phyloP scores from a whole-genome alignment of 1,140 invertebrate genomes.

The Megalopta genalis region DNA sequence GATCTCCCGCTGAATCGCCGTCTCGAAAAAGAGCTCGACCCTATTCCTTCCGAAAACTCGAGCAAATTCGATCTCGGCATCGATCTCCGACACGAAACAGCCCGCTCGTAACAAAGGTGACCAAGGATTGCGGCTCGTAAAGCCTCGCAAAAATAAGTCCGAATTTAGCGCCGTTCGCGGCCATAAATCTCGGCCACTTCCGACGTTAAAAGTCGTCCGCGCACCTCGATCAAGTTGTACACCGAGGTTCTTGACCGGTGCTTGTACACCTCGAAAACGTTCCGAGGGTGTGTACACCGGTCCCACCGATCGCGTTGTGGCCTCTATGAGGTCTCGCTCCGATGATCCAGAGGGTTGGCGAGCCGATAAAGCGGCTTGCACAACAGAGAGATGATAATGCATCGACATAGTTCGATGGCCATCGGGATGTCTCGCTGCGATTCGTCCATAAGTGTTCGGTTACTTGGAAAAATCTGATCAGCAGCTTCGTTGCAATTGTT shows the following conservation, averaged over 20 bases:
- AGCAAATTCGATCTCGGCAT: slow-evolving; percentile 1
- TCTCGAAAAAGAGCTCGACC: neutral
- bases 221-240: slow-evolving; percentile 31
- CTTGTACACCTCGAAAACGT: slow-evolving; percentile 8
- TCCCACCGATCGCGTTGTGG: neutral
- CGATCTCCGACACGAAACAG: neutral
- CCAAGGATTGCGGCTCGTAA: slow-evolving; percentile 37
- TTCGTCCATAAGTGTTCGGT: too few species aligned
- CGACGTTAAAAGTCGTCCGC: slow-evolving; percentile 38
- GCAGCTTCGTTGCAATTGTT: too few species aligned
- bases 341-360: slow-evolving; percentile 11
- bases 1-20: neutral
- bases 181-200: slow-evolving; percentile 32
- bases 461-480: too few species aligned
- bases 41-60: neutral
- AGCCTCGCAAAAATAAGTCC: slow-evolving; percentile 35
- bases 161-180: slow-evolving; percentile 38
- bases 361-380: slow-evolving; percentile 7
- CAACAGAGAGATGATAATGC: neutral
- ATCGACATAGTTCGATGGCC: too few species aligned
- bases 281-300: slow-evolving; percentile 19
- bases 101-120: slow-evolving; percentile 34
- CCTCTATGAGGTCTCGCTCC: slow-evolving; percentile 4
- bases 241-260: slow-evolving; percentile 35
- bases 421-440: too few species aligned